Evolutionary conservation across 2,888 invertebrate genomes (phyloP), one percentile per base, ranked within the genome.

Genomic region (Choreutis nemorana): DNA sequence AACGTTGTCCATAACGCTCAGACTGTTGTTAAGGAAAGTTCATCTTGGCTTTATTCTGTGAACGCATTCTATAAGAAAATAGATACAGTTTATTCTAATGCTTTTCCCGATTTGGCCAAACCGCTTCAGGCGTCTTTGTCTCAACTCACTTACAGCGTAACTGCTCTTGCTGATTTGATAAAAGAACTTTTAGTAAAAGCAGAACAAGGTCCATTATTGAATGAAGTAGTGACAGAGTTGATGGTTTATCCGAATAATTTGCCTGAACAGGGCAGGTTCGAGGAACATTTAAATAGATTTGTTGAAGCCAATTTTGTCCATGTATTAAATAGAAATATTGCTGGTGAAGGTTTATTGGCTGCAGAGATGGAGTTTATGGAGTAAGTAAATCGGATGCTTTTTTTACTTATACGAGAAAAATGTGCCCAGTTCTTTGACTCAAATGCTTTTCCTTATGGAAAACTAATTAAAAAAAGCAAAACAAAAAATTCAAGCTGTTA

Each of bases 41-140:
- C 65, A 2, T 77, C 71, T 1, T 83, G 83, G 82, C 54, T 81
- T 14, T 61, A 71, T 36, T 85, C 86, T 0, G 58, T 82, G 4
- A 67, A 78, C 30, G 75, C 71, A 18, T 86, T 87, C 48, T 71
- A 79, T 23, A 73, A 72, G 27, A 81, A 81, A 46, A 52, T 87
- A 14, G 75, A 84, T 13, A 59, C 48, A 2, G 61, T 59, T 1
- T 89, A 84, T 50, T 67, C 81, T 0, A 71, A 83, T 2, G 83
- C 84, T n/a, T 94, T 91, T 52, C 88, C 89, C 0, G 95, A 95
- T 55, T 72, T 95, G 29, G 81, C 88, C 0, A 81, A 85, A 34
- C 91, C 93, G 0, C 64, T 94, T 10, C 72, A 88, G 27, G 77
- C 83, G 31, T 87, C 88, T 0, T 55, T 91, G 4, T 79, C 84